Evolutionary conservation across 2,888 invertebrate genomes (phyloP).

Genomic region (Galerucella pusilla): DNA sequence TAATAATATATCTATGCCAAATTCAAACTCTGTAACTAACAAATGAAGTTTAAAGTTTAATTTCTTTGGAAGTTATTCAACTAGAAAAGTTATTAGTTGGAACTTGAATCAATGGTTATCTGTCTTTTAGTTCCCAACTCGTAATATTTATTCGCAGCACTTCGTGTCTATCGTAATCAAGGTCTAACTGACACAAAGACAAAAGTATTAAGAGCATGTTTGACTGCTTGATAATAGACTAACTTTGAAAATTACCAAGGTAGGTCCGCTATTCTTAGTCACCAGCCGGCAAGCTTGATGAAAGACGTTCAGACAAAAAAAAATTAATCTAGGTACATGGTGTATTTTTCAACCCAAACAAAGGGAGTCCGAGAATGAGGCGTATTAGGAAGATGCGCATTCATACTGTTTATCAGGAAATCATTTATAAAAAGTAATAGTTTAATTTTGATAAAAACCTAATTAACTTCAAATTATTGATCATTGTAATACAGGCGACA

Average conservation of each 20-base stretch:
- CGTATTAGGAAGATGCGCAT: too few species aligned
- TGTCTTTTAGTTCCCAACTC: constrained; percentile 1
- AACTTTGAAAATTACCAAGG: constrained; percentile 18
- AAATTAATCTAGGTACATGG: not conserved
- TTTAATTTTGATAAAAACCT: too few species aligned
- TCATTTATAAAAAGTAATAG: too few species aligned
- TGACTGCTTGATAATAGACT: constrained; percentile 10
- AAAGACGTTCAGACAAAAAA: not conserved
- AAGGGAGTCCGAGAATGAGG: too few species aligned
- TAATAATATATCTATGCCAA: too few species aligned
- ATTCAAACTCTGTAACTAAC: not conserved
- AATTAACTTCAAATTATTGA: too few species aligned
- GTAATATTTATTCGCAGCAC: constrained; percentile 27
- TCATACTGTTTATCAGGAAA: too few species aligned
- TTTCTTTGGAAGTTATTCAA: constrained; percentile 1
- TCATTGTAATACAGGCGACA: too few species aligned
- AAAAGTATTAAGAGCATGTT: constrained; percentile 13
- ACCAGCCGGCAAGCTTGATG: not conserved
- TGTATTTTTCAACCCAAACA: too few species aligned
- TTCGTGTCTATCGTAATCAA: constrained; percentile 16
- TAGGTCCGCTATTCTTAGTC: constrained; percentile 4
- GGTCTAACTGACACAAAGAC: constrained; percentile 12
- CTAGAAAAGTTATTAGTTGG: not conserved
- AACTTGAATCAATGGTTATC: constrained; percentile 1
- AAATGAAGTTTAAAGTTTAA: not conserved